These are phyloP conservation scores for Octodon degus DNA, from an alignment of 2,113 vertebrate genomes.

Conservation along the genomic window DNA sequence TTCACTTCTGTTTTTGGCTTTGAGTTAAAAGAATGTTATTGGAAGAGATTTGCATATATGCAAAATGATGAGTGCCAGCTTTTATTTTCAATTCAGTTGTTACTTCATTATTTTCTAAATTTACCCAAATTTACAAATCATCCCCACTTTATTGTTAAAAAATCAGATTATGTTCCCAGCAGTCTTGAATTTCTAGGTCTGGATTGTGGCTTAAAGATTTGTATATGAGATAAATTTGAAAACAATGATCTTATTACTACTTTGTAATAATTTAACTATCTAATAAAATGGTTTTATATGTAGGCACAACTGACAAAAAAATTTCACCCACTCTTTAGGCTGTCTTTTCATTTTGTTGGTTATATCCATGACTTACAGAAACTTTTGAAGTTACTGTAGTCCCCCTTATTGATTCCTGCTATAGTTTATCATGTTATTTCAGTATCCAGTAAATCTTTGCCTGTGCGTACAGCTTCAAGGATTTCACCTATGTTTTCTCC, in stretches of 20 bases:
- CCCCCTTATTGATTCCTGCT: no score
- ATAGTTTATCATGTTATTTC: background rate
- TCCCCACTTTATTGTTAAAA: constrained; percentile 35
- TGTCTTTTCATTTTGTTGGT: no score
- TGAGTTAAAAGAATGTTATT: background rate
- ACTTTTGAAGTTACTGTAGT: no score
- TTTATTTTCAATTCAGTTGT: background rate
- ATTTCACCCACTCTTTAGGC: no score
- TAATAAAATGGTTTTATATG: background rate
- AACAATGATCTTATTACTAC: constrained; percentile 10
- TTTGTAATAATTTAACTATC: no score
- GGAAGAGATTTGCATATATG: background rate
- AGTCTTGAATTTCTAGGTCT: constrained; percentile 8
- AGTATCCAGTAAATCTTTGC: background rate
- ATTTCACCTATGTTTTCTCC: background rate
- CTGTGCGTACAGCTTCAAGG: background rate
- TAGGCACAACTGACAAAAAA: no score
- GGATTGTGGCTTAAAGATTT: background rate
- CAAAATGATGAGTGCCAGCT: background rate
- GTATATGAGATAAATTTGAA: background rate
- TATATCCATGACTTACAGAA: no score
- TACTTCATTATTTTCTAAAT: constrained; percentile 1
- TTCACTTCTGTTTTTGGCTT: background rate
- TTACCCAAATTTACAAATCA: background rate
- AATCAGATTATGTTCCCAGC: background rate